A percentile compares a stretch with the other conserved stretches of the same genome.
Conservation (phyloP, 2,888 invertebrate genomes). For the Chrysolina americana region DNA sequence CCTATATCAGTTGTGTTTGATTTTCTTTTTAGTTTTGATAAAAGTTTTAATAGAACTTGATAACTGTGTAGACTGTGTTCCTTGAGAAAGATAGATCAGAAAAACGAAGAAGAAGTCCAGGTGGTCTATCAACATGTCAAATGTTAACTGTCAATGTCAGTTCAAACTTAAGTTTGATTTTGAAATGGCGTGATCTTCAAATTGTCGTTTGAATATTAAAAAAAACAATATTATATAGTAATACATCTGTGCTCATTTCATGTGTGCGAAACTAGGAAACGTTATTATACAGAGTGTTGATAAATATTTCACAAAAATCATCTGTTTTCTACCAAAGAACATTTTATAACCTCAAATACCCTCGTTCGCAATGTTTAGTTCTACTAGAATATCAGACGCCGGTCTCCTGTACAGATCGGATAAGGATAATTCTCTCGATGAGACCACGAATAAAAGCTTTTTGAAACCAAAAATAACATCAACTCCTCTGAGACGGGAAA, state of each 20-base stretch:
- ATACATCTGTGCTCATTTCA: constrained; percentile 1
- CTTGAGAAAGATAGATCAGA: no score
- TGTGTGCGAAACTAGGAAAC: not conserved
- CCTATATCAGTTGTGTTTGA: no score
- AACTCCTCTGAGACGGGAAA: constrained; percentile 53
- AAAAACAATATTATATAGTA: not conserved
- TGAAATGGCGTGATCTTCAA: constrained; percentile 50
- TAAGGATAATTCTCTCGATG: constrained; percentile 39
- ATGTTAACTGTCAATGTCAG: no score
- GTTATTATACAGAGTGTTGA: not conserved
- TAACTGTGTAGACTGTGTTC: no score
- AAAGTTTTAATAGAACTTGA: no score
- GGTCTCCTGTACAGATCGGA: constrained; percentile 37
- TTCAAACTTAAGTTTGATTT: constrained; percentile 31
- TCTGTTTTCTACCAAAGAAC: constrained; percentile 7
- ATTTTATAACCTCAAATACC: constrained; percentile 34
- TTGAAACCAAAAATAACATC: constrained; percentile 56
- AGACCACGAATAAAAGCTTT: constrained; percentile 41
- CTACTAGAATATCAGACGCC: constrained; percentile 42
- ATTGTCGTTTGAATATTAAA: constrained; percentile 38
- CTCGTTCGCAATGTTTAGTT: constrained; percentile 47
- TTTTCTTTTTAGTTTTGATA: no score
- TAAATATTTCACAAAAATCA: not conserved
- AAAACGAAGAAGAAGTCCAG: no score
- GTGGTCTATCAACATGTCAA: no score